Conservation (phyloP, 2,888 invertebrate species). For the Eupelmus urozonus region DNA sequence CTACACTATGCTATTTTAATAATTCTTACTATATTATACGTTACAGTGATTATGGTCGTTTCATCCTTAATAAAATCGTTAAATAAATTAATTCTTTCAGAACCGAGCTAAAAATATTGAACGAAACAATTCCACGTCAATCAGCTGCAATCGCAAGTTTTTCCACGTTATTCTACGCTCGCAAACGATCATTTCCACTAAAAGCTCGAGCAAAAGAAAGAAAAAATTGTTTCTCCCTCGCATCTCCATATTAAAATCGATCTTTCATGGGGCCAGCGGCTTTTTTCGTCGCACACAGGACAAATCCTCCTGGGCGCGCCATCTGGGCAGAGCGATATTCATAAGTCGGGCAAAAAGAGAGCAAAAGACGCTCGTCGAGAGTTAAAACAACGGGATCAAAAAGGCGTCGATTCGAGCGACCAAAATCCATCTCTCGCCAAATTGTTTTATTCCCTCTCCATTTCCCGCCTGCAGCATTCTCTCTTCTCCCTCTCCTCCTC, state of each 20-base stretch:
- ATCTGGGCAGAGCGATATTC: constrained; percentile 39
- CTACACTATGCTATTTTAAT: too few relatives aligned
- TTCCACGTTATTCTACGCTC: too few relatives aligned
- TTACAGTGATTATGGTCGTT: too few relatives aligned
- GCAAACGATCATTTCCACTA: too few relatives aligned
- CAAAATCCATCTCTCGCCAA: constrained; percentile 17
- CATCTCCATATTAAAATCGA: constrained; percentile 46
- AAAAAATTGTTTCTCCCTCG: too few relatives aligned
- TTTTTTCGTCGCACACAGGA: neutral
- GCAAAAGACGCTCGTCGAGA: neutral
- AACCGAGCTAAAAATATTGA: too few relatives aligned
- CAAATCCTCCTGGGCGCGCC: neutral
- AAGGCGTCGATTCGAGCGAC: neutral
- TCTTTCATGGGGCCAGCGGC: constrained; percentile 16
- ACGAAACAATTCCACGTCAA: too few relatives aligned
- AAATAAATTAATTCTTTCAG: too few relatives aligned
- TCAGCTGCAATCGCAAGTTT: too few relatives aligned
- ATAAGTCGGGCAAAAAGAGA: constrained; percentile 28
- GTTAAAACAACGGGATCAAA: neutral
- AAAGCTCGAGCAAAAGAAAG: neutral
- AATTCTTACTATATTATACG: too few relatives aligned
- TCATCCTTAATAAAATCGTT: too few relatives aligned
- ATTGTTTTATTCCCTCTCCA: constrained; percentile 36
- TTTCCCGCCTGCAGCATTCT: neutral
- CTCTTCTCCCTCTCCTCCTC: neutral